A percentile compares a stretch with the other conserved stretches of the same genome.
phyloP scores from a whole-genome alignment of 2,888 invertebrate species.

The Dicycla oo region DNA sequence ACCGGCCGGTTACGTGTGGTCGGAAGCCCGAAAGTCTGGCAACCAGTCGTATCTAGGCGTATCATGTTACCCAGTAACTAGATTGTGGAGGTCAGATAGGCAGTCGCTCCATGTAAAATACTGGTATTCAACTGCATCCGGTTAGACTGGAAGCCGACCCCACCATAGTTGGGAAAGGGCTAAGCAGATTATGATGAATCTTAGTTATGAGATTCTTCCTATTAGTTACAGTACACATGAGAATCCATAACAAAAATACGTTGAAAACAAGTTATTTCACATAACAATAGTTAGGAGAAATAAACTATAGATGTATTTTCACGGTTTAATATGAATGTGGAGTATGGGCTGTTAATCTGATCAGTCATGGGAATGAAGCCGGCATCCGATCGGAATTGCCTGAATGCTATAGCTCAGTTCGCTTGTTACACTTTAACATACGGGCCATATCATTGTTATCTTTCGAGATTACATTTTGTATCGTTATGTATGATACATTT shows the following conservation, averaged over 20 bases:
- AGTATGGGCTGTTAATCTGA: conserved; percentile 46
- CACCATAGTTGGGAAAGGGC: too few species aligned
- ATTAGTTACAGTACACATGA: too few species aligned
- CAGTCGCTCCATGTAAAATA: too few species aligned
- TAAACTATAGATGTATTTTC: conserved; percentile 14
- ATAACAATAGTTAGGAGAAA: conserved; percentile 12
- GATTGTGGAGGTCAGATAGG: too few species aligned
- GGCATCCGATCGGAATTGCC: conserved; percentile 37
- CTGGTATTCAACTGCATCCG: too few species aligned
- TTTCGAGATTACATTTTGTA: conserved; percentile 22
- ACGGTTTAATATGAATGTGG: conserved; percentile 39
- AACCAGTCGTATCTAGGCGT: too few species aligned
- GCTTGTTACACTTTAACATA: conserved; percentile 35
- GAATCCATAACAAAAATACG: not conserved
- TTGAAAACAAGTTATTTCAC: not conserved
- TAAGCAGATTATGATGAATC: too few species aligned
- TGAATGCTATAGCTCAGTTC: conserved; percentile 15
- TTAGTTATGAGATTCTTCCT: too few species aligned
- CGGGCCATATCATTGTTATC: conserved; percentile 44
- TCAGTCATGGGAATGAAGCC: conserved; percentile 53
- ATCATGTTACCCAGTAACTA: too few species aligned
- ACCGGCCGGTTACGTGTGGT: too few species aligned
- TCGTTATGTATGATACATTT: not conserved
- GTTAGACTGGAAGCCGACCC: too few species aligned
- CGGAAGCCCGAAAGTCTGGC: too few species aligned